Conservation (phyloP, 53 echinoderm and acorn worm genomes). For the Holothuria scabra region DNA sequence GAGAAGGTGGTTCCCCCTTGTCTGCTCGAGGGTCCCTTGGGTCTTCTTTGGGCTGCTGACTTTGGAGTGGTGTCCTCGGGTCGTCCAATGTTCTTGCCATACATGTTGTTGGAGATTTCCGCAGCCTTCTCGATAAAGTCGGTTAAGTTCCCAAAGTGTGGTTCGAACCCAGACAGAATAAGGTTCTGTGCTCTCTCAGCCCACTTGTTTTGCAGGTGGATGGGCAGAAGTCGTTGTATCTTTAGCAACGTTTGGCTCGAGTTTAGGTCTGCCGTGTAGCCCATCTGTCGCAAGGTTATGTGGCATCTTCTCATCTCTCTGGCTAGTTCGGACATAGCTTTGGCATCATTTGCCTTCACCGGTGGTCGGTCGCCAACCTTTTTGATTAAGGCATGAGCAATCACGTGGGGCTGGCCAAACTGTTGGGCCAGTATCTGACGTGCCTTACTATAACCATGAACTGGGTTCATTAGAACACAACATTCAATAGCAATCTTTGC, state of each 20-base stretch:
- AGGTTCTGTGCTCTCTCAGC: conserved; percentile 39
- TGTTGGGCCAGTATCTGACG: conserved; percentile 41
- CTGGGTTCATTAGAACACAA: conserved; percentile 45
- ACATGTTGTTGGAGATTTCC: too few relatives aligned
- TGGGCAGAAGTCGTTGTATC: conserved; percentile 54
- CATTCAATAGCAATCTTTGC: conserved; percentile 49
- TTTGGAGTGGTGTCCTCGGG: not conserved
- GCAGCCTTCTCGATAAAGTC: conserved; percentile 17
- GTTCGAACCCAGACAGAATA: conserved; percentile 18
- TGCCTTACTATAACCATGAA: conserved; percentile 38
- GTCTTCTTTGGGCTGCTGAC: not conserved
- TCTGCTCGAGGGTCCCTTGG: not conserved
- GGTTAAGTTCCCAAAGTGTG: conserved; percentile 34
- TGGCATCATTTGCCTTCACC: conserved; percentile 26
- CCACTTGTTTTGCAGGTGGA: conserved; percentile 45
- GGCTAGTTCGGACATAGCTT: conserved; percentile 35
- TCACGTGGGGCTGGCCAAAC: conserved; percentile 56
- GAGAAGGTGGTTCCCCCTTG: conserved; percentile 10
- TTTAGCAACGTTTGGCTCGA: conserved; percentile 33
- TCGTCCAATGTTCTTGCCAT: too few relatives aligned
- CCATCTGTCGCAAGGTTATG: conserved; percentile 48
- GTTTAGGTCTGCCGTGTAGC: conserved; percentile 43
- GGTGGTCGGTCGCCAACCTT: conserved; percentile 20
- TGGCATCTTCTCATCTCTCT: conserved; percentile 58
- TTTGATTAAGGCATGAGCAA: conserved; percentile 17